A percentile compares a stretch with the other conserved stretches of the same genome.
These are phyloP conservation scores for Crax fasciolata DNA, from an alignment of 2,797 vertebrate genomes.

Conservation along the genomic window DNA sequence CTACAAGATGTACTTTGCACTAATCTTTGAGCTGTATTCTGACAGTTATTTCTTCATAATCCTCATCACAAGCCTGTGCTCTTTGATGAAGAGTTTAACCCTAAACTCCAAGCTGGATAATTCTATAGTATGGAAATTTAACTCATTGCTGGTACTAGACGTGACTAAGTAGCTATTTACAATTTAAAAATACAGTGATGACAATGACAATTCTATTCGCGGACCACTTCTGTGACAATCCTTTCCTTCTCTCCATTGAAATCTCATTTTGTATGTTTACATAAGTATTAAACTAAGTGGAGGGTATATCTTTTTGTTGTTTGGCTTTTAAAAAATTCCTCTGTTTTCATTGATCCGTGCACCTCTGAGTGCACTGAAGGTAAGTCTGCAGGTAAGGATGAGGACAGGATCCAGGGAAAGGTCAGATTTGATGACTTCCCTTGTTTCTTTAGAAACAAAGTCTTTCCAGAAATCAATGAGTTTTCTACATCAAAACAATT, in stretches of 20 bases:
- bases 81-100: conserved; percentile 80
- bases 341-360: conserved; percentile 29
- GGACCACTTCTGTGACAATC: conserved; percentile 19
- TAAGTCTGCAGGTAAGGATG: conserved; percentile 61
- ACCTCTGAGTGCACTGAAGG: conserved; percentile 44
- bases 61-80: conserved; percentile 77
- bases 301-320: background rate
- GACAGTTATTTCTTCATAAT: conserved; percentile 83
- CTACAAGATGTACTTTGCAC: conserved; percentile 76
- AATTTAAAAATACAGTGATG: background rate
- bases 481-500: conserved; percentile 57
- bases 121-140: conserved; percentile 62
- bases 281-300: conserved; percentile 18
- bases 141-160: conserved; percentile 32
- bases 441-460: conserved; percentile 69
- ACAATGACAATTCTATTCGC: background rate
- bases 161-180: conserved; percentile 20
- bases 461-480: conserved; percentile 56
- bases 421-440: conserved; percentile 56
- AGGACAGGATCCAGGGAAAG: conserved; percentile 63
- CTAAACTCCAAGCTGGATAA: conserved; percentile 74
- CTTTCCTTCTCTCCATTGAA: background rate
- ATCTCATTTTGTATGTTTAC: conserved; percentile 29
- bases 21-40: conserved; percentile 82
- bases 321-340: conserved; percentile 33